These are phyloP conservation scores for Chondrilla cf. caribensis DNA, from an alignment of 37 sponge, comb jelly and placozoan genomes.

Conservation along the genomic window DNA sequence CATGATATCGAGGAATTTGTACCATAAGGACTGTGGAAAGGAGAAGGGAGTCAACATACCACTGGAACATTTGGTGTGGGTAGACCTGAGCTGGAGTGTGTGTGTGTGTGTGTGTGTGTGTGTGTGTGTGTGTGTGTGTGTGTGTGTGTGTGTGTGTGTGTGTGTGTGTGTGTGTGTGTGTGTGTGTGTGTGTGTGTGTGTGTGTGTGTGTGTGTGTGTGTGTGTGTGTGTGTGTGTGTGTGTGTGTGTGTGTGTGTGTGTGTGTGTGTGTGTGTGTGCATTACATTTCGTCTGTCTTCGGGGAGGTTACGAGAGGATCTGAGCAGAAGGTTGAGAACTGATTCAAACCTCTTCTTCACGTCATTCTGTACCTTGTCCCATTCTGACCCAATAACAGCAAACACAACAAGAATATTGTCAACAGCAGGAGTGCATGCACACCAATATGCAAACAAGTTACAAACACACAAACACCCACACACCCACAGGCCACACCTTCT, in stretches of 20 bases:
- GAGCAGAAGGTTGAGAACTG: neutral
- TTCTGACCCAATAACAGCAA: neutral
- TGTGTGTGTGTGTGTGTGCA: too few species aligned
- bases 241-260: too few species aligned
- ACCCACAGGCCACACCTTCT: neutral
- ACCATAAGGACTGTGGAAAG: neutral
- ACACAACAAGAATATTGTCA: neutral
- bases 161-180: too few species aligned
- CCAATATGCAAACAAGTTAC: too few species aligned
- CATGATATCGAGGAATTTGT: constrained; percentile 7
- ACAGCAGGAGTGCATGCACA: too few species aligned
- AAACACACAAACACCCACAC: neutral
- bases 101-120: too few species aligned
- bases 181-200: neutral
- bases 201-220: constrained; percentile 17
- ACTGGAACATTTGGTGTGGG: too few species aligned
- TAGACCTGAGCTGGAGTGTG: too few species aligned
- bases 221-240: constrained; percentile 21
- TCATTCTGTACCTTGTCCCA: neutral
- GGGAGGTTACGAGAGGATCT: constrained; percentile 11
- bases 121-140: too few species aligned
- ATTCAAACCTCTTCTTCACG: neutral
- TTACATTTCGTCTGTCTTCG: constrained; percentile 11
- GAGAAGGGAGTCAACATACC: neutral
- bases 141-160: too few species aligned